Evolutionary conservation across 2,888 invertebrate genomes (phyloP).

Genomic region (Caenorhabditis imperialis): DNA sequence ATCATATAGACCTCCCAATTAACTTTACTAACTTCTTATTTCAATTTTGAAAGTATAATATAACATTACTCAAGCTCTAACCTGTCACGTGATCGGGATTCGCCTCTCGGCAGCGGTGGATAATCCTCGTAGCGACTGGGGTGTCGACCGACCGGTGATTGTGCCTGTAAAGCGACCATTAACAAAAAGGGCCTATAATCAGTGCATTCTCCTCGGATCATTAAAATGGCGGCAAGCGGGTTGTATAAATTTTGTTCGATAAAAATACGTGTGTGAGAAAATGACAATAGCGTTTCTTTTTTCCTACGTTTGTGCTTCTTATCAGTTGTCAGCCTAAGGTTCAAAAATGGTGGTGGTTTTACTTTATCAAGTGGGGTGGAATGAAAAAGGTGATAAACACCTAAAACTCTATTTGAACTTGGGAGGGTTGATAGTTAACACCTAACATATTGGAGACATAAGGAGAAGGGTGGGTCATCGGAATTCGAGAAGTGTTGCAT

Average conservation of each 20-base stretch:
- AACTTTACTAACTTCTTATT: too few relatives aligned
- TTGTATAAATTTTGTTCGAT: constrained; percentile 16
- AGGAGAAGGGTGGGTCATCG: too few relatives aligned
- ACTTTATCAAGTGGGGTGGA: too few relatives aligned
- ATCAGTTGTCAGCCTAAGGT: constrained; percentile 35
- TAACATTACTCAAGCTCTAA: too few relatives aligned
- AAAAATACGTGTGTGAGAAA: constrained; percentile 43
- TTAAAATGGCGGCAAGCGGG: constrained; percentile 30
- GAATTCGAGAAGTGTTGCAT: too few relatives aligned
- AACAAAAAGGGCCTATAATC: constrained; percentile 1
- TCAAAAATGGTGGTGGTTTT: constrained; percentile 31
- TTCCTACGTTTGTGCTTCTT: constrained; percentile 23
- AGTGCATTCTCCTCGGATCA: constrained; percentile 16
- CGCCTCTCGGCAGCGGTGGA: constrained; percentile 29
- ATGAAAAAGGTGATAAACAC: constrained; percentile 30
- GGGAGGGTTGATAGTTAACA: constrained; percentile 7
- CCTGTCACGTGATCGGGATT: constrained; percentile 49
- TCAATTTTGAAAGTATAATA: too few relatives aligned
- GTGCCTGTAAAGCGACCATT: constrained; percentile 44
- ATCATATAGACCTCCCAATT: too few relatives aligned
- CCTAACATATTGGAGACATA: too few relatives aligned
- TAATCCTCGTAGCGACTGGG: constrained; percentile 41
- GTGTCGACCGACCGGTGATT: constrained; percentile 51
- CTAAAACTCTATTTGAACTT: constrained; percentile 13
- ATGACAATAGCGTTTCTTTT: constrained; percentile 30